Percentiles rank a stretch among this genome's conserved stretches.
phyloP scores from a whole-genome alignment of 2,797 vertebrate genomes.

The Neostethus bicornis region DNA sequence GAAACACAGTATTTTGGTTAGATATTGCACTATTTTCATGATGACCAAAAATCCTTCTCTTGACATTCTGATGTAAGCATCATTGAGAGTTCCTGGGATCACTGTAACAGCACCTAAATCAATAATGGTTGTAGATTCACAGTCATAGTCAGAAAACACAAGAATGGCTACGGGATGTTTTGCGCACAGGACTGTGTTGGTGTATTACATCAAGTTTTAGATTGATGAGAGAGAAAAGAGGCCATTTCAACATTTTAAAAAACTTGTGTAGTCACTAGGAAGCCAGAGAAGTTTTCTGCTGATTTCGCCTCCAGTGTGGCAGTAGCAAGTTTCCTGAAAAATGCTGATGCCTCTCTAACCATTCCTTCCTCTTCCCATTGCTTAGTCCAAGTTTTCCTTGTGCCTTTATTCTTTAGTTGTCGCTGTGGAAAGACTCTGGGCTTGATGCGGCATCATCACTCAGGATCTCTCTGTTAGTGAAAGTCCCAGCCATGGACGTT shows the following conservation, averaged over 20 bases:
- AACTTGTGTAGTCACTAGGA: conserved; percentile 58
- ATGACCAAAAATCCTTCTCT: conserved; percentile 21
- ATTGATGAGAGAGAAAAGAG: conserved; percentile 44
- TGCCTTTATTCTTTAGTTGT: conserved; percentile 75
- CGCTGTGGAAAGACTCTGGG: conserved; percentile 84
- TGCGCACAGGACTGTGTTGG: conserved; percentile 35
- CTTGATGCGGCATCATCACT: conserved; percentile 84
- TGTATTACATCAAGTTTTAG: conserved; percentile 31
- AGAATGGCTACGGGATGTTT: conserved; percentile 26
- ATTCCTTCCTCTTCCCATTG: conserved; percentile 55
- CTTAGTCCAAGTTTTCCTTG: conserved; percentile 37
- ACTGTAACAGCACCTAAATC: conserved; percentile 59
- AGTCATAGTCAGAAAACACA: conserved; percentile 43
- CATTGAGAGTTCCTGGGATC: conserved; percentile 25
- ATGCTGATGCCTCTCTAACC: conserved; percentile 41
- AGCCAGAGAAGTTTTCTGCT: conserved; percentile 50
- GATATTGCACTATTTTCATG: conserved; percentile 69
- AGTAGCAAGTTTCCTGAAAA: conserved; percentile 66
- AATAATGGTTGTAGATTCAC: conserved; percentile 36
- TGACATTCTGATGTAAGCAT: conserved; percentile 13
- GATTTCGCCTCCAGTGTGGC: conserved; percentile 57
- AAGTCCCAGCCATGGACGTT: conserved; percentile 85
- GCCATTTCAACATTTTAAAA: conserved; percentile 52
- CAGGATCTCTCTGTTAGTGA: conserved; percentile 88
- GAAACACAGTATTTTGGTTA: conserved; percentile 36